Percentiles rank a stretch among this genome's conserved stretches.
Evolutionary conservation across 2,888 invertebrate genomes (phyloP).

Genomic region (Ophion ventricosus): DNA sequence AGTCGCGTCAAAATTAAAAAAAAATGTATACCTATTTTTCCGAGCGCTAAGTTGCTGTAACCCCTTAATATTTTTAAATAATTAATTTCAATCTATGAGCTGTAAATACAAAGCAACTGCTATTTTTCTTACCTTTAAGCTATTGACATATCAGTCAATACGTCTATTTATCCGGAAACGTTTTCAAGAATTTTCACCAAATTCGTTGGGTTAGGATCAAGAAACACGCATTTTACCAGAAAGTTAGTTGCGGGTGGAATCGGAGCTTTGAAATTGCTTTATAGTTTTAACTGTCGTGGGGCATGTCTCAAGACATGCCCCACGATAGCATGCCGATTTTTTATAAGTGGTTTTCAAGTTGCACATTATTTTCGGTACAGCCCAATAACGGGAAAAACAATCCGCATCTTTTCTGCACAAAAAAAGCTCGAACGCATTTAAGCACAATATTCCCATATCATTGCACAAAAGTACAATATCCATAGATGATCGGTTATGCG

Average conservation of each 20-base stretch:
- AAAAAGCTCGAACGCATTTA: slow-evolving; percentile 2
- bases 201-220: neutral
- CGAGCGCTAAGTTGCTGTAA: no score
- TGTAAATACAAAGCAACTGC: no score
- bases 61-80: no score
- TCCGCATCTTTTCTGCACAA: neutral
- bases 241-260: neutral
- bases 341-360: neutral
- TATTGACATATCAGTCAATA: neutral
- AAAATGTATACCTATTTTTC: no score
- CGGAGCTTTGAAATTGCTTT: slow-evolving; percentile 13
- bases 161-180: neutral
- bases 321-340: no score
- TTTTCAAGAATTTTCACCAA: neutral
- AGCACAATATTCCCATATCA: slow-evolving; percentile 29
- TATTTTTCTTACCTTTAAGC: no score
- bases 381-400: neutral
- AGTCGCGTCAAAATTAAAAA: no score
- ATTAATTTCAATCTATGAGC: no score
- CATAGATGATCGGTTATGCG: slow-evolving; percentile 3
- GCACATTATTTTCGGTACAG: neutral
- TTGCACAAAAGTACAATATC: slow-evolving; percentile 26
- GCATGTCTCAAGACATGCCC: slow-evolving; percentile 15
- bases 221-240: neutral
- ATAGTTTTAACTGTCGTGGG: slow-evolving; percentile 14